Evolutionary conservation across 2,113 vertebrate genomes (phyloP).

Genomic region (Erpornis zantholeuca): DNA sequence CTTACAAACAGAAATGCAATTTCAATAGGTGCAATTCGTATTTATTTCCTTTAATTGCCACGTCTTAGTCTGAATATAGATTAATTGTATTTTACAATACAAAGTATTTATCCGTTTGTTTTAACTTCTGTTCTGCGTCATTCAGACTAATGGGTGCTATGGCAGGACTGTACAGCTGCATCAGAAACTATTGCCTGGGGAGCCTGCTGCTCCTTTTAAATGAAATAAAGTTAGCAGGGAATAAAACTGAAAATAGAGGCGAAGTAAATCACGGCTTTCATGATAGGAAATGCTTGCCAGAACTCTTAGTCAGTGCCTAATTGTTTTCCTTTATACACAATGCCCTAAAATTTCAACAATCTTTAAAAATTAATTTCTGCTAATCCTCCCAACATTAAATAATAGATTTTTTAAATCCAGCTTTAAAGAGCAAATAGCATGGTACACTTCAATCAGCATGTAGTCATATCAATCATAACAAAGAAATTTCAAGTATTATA

Average conservation of each 20-base stretch:
- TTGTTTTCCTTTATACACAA: not conserved
- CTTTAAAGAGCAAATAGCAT: not conserved
- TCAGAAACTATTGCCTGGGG: constrained; percentile 27
- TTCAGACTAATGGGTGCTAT: not conserved
- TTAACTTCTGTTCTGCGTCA: constrained; percentile 26
- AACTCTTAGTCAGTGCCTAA: not conserved
- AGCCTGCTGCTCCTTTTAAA: constrained; percentile 28
- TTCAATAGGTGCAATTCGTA: not conserved
- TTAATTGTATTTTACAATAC: constrained; percentile 7
- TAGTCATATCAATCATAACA: not conserved
- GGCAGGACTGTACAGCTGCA: not conserved
- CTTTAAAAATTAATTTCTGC: not conserved
- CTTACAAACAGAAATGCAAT: not conserved
- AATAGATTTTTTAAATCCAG: not conserved
- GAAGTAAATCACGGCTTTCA: not conserved
- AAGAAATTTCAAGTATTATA: not conserved
- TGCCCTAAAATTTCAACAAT: not conserved
- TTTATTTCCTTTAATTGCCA: not conserved
- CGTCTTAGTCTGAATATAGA: not conserved
- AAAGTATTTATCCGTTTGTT: constrained; percentile 18
- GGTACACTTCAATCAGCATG: not conserved
- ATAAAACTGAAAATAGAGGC: constrained; percentile 3
- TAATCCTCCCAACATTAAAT: not conserved
- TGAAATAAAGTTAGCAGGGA: constrained; percentile 22
- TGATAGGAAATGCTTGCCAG: not conserved